Evolutionary conservation across 1,140 invertebrate genomes (phyloP).

Genomic region (Hyphantria cunea): DNA sequence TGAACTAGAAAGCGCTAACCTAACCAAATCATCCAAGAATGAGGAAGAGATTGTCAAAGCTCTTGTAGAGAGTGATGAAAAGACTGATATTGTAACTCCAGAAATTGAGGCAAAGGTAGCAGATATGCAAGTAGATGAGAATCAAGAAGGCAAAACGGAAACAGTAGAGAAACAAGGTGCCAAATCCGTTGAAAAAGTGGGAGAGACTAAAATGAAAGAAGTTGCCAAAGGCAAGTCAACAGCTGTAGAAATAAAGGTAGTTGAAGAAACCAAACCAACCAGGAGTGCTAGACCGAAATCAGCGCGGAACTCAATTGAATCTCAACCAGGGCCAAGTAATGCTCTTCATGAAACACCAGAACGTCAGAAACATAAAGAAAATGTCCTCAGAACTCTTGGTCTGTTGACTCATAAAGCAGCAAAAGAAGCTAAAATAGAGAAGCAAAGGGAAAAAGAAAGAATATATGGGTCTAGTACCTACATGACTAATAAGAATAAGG

Average conservation of each 20-base stretch:
- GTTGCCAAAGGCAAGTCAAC: background rate
- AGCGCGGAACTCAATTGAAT: conserved; percentile 57
- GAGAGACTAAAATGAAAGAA: background rate
- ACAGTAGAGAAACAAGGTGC: background rate
- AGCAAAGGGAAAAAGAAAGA: conserved; percentile 82
- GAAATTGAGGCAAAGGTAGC: background rate
- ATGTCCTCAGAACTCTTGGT: conserved; percentile 84
- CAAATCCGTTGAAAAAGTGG: background rate
- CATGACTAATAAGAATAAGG: conserved; percentile 74
- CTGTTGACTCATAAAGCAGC: conserved; percentile 84
- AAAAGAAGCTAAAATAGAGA: conserved; percentile 81
- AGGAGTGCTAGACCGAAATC: conserved; percentile 53
- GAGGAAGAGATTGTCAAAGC: conserved; percentile 20
- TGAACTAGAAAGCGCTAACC: conserved; percentile 40
- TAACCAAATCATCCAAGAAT: conserved; percentile 15
- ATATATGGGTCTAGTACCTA: conserved; percentile 82
- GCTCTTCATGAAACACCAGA: conserved; percentile 80
- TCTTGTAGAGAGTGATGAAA: conserved; percentile 3
- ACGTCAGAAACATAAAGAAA: conserved; percentile 83
- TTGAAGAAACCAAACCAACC: conserved; percentile 30
- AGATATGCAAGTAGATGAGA: conserved; percentile 12
- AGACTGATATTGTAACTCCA: background rate
- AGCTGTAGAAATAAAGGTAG: conserved; percentile 16
- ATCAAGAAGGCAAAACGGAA: conserved; percentile 1
- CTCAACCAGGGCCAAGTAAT: conserved; percentile 61